These are phyloP conservation scores for Hephaestus fuliginosus DNA, from an alignment of 2,797 vertebrate species.

Conservation along the genomic window DNA sequence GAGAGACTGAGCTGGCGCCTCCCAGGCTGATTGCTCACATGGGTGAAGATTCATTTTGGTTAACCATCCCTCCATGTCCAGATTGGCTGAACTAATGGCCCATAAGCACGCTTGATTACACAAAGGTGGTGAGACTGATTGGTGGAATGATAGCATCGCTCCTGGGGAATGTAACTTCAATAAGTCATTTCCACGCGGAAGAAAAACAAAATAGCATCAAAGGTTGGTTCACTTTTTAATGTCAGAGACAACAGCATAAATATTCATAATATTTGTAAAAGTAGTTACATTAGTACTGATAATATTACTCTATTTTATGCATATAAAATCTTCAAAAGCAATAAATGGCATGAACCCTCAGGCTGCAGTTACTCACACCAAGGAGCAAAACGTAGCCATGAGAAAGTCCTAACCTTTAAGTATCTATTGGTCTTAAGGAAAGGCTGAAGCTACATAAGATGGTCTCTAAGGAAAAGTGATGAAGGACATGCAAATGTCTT, in stretches of 20 bases:
- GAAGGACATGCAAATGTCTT: constrained; percentile 29
- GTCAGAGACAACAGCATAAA: background rate
- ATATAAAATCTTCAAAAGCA: constrained; percentile 10
- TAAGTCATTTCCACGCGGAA: constrained; percentile 35
- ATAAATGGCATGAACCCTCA: constrained; percentile 33
- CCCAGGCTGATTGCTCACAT: constrained; percentile 53
- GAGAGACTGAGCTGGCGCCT: background rate
- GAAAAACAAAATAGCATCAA: constrained; percentile 5
- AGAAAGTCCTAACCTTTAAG: constrained; percentile 49
- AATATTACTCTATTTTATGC: background rate
- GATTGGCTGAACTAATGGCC: constrained; percentile 71
- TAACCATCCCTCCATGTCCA: constrained; percentile 29
- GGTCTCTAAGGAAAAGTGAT: constrained; percentile 18
- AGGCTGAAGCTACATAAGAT: constrained; percentile 39
- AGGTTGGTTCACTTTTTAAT: background rate
- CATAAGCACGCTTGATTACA: constrained; percentile 65
- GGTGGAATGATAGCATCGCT: constrained; percentile 45
- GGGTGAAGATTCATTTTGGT: constrained; percentile 66
- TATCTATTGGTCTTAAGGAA: constrained; percentile 14
- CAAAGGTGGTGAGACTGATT: constrained; percentile 62
- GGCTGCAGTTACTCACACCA: constrained; percentile 11
- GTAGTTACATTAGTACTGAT: background rate
- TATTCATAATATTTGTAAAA: background rate
- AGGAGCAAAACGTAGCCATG: constrained; percentile 23
- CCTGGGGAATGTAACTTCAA: constrained; percentile 32